Evolutionary conservation across 2,888 invertebrate genomes (phyloP).

Genomic region (Thecophora atra): DNA sequence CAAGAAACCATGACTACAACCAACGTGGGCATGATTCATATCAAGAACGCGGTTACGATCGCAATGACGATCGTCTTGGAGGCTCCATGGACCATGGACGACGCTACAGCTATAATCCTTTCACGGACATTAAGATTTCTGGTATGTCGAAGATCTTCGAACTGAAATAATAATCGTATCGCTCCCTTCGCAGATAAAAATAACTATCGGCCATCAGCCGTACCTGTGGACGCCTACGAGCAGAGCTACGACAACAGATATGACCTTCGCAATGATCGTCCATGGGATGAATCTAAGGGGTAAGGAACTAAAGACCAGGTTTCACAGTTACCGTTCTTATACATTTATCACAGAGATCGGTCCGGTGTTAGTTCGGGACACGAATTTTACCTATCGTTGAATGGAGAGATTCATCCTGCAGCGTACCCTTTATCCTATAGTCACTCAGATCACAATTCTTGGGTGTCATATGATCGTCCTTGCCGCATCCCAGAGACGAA

Average conservation of each 20-base stretch:
- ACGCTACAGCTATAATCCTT: constrained; percentile 62
- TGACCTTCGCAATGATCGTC: constrained; percentile 64
- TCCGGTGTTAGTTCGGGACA: constrained; percentile 74
- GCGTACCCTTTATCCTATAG: too few species aligned
- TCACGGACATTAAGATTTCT: constrained; percentile 45
- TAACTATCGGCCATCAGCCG: constrained; percentile 56
- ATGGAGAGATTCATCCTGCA: constrained; percentile 23
- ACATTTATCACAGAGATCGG: constrained; percentile 67
- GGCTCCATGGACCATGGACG: constrained; percentile 49
- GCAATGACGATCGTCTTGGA: constrained; percentile 48
- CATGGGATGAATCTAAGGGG: constrained; percentile 66
- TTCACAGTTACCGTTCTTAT: neutral
- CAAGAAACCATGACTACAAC: constrained; percentile 45
- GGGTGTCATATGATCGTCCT: constrained; percentile 41
- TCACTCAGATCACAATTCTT: too few species aligned
- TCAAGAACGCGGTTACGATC: constrained; percentile 47
- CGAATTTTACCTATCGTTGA: constrained; percentile 69
- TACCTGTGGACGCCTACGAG: constrained; percentile 54
- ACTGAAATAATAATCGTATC: neutral
- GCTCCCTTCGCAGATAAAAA: constrained; percentile 57
- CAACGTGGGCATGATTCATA: constrained; percentile 58
- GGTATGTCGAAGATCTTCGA: neutral
- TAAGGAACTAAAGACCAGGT: constrained; percentile 50
- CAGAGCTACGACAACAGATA: constrained; percentile 60
- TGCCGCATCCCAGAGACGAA: constrained; percentile 52